These are phyloP conservation scores for Trypoxylon attenuatum DNA, from an alignment of 2,888 invertebrate species.

Conservation along the genomic window DNA sequence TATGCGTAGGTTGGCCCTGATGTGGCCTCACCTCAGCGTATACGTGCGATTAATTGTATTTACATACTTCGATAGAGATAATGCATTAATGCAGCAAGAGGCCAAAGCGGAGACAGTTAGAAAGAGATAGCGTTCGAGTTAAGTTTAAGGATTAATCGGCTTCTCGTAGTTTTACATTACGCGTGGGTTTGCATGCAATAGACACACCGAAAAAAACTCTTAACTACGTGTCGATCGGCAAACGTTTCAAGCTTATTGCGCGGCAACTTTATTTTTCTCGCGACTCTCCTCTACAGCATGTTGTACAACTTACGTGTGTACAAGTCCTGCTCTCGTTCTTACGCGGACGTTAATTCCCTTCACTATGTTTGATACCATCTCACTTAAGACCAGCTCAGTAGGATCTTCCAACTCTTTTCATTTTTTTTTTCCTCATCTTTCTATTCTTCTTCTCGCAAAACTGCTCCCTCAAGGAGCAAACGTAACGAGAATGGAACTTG, in stretches of 20 bases:
- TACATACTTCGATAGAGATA: conserved; percentile 26
- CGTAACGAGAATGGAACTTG: conserved; percentile 28
- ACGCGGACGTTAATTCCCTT: background rate
- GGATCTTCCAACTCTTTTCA: conserved; percentile 33
- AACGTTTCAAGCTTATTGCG: too few relatives aligned
- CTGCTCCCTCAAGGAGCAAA: conserved; percentile 12
- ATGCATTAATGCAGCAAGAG: conserved; percentile 15
- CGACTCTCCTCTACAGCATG: too few relatives aligned
- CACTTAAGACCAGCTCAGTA: conserved; percentile 54
- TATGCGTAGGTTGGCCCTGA: conserved; percentile 11
- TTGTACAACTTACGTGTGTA: too few relatives aligned
- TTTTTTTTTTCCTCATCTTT: too few relatives aligned
- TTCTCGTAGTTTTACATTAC: conserved; percentile 12
- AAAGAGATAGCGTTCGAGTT: conserved; percentile 25
- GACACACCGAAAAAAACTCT: conserved; percentile 51
- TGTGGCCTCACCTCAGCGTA: too few relatives aligned
- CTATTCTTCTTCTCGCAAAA: conserved; percentile 33
- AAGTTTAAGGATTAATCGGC: conserved; percentile 18
- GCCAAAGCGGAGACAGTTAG: conserved; percentile 37
- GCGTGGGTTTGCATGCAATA: conserved; percentile 44
- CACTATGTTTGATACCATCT: conserved; percentile 35
- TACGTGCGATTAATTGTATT: conserved; percentile 12
- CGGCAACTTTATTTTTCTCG: too few relatives aligned
- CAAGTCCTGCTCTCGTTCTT: too few relatives aligned
- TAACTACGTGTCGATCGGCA: conserved; percentile 40